These are phyloP conservation scores for Melitaea athalia DNA, from an alignment of 2,888 invertebrate genomes.

Conservation along the genomic window DNA sequence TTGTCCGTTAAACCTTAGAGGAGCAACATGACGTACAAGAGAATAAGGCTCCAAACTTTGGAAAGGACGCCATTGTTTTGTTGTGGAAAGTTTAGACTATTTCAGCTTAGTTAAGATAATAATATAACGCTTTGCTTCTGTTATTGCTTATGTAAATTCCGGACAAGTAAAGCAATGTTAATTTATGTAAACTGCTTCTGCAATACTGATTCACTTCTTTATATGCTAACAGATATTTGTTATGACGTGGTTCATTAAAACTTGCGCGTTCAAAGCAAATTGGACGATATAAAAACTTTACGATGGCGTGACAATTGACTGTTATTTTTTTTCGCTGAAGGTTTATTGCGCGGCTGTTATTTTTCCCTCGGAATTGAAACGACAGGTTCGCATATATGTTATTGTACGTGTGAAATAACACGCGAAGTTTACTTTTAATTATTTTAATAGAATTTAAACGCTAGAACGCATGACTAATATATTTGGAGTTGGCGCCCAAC, in stretches of 20 bases:
- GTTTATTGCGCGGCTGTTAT: constrained; percentile 16
- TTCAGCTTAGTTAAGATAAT: no score
- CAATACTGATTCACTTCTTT: background rate
- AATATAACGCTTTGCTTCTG: no score
- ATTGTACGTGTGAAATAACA: constrained; percentile 4
- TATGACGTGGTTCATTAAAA: background rate
- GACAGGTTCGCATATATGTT: constrained; percentile 4
- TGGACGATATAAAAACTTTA: constrained; percentile 13
- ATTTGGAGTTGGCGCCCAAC: background rate
- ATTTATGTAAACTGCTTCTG: background rate
- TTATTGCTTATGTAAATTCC: no score
- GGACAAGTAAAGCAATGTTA: background rate
- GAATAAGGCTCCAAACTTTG: no score
- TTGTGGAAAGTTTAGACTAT: no score
- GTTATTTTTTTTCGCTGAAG: constrained; percentile 15
- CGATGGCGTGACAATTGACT: constrained; percentile 22
- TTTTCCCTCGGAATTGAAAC: constrained; percentile 9
- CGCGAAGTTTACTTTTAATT: background rate
- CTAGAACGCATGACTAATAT: background rate
- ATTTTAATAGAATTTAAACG: background rate
- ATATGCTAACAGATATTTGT: background rate
- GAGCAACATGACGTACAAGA: no score
- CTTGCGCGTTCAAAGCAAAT: background rate
- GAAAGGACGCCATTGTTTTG: no score
- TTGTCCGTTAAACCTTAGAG: no score